phyloP scores from a whole-genome alignment of 2,888 invertebrate genomes.

The Brachylomia viminalis region DNA sequence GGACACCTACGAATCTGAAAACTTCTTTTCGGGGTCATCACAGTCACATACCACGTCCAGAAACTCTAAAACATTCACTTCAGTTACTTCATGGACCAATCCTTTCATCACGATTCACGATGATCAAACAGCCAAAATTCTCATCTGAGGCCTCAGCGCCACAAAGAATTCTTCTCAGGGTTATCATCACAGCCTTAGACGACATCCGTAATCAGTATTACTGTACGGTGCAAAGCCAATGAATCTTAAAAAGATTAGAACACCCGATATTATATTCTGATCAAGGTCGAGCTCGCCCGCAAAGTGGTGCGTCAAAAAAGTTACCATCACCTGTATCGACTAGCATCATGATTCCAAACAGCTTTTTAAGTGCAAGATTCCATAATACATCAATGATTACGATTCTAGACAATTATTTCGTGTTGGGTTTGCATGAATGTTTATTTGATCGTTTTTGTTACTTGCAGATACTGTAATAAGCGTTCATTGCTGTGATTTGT shows the following conservation, averaged over 20 bases:
- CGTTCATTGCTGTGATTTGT: constrained; percentile 61
- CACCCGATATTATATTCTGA: neutral
- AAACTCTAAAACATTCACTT: neutral
- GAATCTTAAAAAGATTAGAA: neutral
- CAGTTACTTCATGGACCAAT: neutral
- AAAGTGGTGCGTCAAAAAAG: constrained; percentile 4
- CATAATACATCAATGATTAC: constrained; percentile 26
- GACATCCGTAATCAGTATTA: neutral
- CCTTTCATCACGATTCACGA: neutral
- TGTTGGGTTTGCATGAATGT: constrained; percentile 36
- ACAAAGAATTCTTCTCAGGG: neutral
- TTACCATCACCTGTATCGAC: constrained; percentile 22
- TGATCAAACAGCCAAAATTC: neutral
- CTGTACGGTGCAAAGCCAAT: neutral
- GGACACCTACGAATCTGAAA: neutral
- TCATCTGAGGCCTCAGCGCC: neutral
- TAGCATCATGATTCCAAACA: constrained; percentile 26
- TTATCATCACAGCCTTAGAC: neutral
- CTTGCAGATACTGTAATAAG: constrained; percentile 39
- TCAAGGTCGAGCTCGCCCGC: neutral
- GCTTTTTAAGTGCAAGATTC: constrained; percentile 38
- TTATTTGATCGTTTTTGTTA: constrained; percentile 41
- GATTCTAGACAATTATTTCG: constrained; percentile 26
- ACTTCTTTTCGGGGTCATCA: neutral
- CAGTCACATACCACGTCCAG: neutral